Conservation (phyloP, 2,113 vertebrate species). For the Muntiacus reevesi region DNA sequence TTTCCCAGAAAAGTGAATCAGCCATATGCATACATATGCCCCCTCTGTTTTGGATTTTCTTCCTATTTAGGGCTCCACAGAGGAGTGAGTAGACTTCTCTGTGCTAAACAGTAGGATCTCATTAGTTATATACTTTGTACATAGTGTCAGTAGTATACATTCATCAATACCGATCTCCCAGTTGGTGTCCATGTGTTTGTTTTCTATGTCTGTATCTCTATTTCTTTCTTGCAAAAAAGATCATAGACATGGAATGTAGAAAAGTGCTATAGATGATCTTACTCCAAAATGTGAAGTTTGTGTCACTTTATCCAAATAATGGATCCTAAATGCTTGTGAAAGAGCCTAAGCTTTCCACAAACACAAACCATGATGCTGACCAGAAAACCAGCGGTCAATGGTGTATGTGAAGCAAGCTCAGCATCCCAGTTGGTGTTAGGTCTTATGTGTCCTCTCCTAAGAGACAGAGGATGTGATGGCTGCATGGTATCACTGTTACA, state of each 20-base stretch:
- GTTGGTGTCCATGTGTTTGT: background rate
- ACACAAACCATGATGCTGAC: background rate
- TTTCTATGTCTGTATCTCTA: background rate
- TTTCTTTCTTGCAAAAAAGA: background rate
- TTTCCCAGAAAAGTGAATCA: background rate
- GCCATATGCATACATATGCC: background rate
- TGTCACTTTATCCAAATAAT: background rate
- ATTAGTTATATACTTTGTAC: background rate
- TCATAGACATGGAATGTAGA: background rate
- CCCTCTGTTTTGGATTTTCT: background rate
- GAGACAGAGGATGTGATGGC: background rate
- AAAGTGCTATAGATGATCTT: background rate
- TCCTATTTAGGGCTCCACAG: background rate
- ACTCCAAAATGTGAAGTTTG: background rate
- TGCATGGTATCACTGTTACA: fast-evolving
- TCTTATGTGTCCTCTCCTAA: background rate
- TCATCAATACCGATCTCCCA: background rate
- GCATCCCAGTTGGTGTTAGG: background rate
- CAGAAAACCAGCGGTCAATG: background rate
- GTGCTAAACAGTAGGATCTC: background rate
- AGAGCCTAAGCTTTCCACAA: background rate
- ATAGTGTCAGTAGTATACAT: background rate
- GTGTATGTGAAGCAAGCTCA: background rate
- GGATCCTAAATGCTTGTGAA: background rate
- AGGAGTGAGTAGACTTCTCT: background rate